Evolutionary conservation across 2,888 invertebrate genomes (phyloP), one percentile per base, ranked within the genome.

Genomic region (Tenthredo notha): DNA sequence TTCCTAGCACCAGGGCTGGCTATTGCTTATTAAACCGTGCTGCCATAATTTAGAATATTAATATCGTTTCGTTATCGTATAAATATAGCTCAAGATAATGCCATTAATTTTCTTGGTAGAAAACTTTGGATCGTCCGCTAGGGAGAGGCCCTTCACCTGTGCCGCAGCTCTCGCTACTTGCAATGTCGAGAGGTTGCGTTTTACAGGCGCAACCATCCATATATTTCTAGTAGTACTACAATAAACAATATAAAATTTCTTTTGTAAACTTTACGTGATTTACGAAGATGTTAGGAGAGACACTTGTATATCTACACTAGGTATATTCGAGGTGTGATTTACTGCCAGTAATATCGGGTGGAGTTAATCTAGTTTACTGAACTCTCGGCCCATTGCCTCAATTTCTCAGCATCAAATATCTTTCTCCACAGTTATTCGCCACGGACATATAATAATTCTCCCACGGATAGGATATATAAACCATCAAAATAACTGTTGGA

Each of bases 401-500:
- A 77, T 77, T 77, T 77, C 77, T 77, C 77, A 77, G 33, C 77
- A 77, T 77, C 77, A 54, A 47, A 25, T 50, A 54, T 77, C 47
- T 77, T 77, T 54, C 43, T 54, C 77, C 37, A 18, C 87, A 85
- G 87, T 87, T 84, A 80, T 88, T 86, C 86, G 84, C 84, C 84
- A 70, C 77, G 77, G 58, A 86, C 86, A 87, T 87, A 83, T 85
- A 70, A 88, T 89, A 90, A 87, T 87, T 90, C 88, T 88, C 82
- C 50, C 83, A 61, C 80, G 84, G 86, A 87, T 86, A 6, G 47
- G 43, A 50, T 50, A 54, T 54, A 37, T 85, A 78, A 72, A 80
- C 65, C 83, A 80, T 86, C 84, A 74, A 83, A 86, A 88, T 88
- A 89, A 88, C 88, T 87, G 87, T 90, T 88, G 88, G 87, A 87